Percentiles rank a stretch among this genome's conserved stretches.
Conservation (phyloP, 2,797 vertebrate genomes). For the Onychomys leucogaster region DNA sequence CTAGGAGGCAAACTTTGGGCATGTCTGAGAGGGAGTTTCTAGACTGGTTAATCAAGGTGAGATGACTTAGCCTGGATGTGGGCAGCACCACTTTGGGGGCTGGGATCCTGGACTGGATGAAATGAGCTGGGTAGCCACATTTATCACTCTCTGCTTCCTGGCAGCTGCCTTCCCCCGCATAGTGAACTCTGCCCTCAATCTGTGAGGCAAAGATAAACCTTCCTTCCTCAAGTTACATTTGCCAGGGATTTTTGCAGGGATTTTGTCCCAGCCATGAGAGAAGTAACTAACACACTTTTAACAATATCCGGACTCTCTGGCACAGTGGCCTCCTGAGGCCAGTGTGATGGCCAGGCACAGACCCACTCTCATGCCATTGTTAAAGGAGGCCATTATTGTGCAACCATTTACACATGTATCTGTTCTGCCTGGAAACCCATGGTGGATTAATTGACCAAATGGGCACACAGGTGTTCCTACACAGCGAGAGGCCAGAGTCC, state of each 20-base stretch:
- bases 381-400: fast-evolving
- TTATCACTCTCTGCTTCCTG: not conserved
- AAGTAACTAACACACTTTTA: not conserved
- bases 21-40: not conserved
- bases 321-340: not conserved
- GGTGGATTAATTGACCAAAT: not conserved
- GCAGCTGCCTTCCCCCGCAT: not conserved
- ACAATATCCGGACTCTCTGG: not conserved
- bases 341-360: fast-evolving
- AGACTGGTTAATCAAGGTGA: not conserved
- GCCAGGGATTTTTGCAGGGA: not conserved
- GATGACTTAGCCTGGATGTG: not conserved
- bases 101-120: not conserved
- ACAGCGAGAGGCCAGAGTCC: not conserved
- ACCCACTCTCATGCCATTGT: not conserved
- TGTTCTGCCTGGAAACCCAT: not conserved
- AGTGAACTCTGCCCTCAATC: not conserved
- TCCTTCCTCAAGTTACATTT: not conserved
- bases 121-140: not conserved
- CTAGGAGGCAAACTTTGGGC: not conserved
- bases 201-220: not conserved
- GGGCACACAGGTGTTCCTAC: not conserved
- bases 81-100: not conserved
- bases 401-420: fast-evolving
- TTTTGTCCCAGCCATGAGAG: not conserved